Evolutionary conservation across 2,113 vertebrate species (phyloP), one percentile per base, ranked within the genome.

Genomic region (Aplodontia rufa): DNA sequence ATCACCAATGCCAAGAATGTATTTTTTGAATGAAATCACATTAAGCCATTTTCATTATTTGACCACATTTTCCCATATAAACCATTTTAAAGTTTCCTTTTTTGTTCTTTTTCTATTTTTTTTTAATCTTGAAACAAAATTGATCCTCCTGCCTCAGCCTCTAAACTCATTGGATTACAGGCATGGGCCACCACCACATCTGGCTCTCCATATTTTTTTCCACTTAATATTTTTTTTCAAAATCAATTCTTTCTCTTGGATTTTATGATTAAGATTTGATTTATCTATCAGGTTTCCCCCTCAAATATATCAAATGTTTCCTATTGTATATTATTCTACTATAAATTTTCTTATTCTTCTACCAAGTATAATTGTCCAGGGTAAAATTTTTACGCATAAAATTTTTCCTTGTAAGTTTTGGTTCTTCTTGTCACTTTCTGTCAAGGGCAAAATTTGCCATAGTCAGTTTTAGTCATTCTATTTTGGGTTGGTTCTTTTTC

Each of bases 211-310:
- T 60, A 10, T 60, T 60, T 26, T 55, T 94, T 82, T 90, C 53
- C 32, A 81, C 93, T 96, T 93, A 88, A 96, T 95, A 86, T 90
- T 87, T 93, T 96, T 89, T 92, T 72, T 87, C 40, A 97, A 91
- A 87, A 85, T 92, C 92, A 84, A 78, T 87, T 97, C 69, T 87
- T 96, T 96, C 51, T 97, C 62, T 87, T 93, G 24, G 92, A 95
- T 97, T 93, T 93, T 96, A 93, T 85, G 72, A 92, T 92, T 42
- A 79, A 76, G 42, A 93, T 90, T 97, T 95, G 89, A 94, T 95
- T 95, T 96, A 84, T 58, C 24, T 40, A 64, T 75, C 47, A 88
- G 62, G 14, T 26, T 75, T 82, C 3, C 11, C 1, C 14, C 45
- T 20, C 9, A 94, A 82, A 87, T n/a, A 78, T 85, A 80, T 84